phyloP scores from a whole-genome alignment of 2,888 invertebrate genomes.

The Pocota personata region DNA sequence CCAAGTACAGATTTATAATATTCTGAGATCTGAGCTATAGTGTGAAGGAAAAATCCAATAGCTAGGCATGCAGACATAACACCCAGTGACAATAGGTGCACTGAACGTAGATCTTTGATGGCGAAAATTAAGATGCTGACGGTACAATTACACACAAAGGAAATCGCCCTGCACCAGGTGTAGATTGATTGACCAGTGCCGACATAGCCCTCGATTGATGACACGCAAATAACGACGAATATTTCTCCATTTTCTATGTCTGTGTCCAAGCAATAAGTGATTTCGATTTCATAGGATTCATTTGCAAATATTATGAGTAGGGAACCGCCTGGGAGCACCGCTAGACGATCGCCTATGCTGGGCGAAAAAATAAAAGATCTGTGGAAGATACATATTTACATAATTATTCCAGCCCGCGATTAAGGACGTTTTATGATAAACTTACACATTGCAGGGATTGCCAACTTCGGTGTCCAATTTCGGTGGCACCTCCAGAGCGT shows the following conservation, averaged over 20 bases:
- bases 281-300: conserved; percentile 78
- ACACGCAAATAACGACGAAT: conserved; percentile 81
- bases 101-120: conserved; percentile 78
- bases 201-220: conserved; percentile 79
- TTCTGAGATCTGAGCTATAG: conserved; percentile 79
- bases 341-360: conserved; percentile 78
- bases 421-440: neutral
- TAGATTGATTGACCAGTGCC: conserved; percentile 77
- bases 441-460: conserved; percentile 81
- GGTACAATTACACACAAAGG: conserved; percentile 80
- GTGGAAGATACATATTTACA: conserved; percentile 69
- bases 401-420: neutral
- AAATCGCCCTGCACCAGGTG: conserved; percentile 80
- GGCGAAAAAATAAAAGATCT: conserved; percentile 76
- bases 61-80: conserved; percentile 80
- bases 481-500: conserved; percentile 78
- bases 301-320: conserved; percentile 79
- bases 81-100: conserved; percentile 81
- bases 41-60: conserved; percentile 80
- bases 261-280: conserved; percentile 81
- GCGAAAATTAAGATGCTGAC: conserved; percentile 79
- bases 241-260: conserved; percentile 78
- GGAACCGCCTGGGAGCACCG: conserved; percentile 81
- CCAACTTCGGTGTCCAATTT: conserved; percentile 78
- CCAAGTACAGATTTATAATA: conserved; percentile 78